Base-by-base conservation (phyloP, 64 coral and sea anemone genomes). In the Porites lutea region DNA sequence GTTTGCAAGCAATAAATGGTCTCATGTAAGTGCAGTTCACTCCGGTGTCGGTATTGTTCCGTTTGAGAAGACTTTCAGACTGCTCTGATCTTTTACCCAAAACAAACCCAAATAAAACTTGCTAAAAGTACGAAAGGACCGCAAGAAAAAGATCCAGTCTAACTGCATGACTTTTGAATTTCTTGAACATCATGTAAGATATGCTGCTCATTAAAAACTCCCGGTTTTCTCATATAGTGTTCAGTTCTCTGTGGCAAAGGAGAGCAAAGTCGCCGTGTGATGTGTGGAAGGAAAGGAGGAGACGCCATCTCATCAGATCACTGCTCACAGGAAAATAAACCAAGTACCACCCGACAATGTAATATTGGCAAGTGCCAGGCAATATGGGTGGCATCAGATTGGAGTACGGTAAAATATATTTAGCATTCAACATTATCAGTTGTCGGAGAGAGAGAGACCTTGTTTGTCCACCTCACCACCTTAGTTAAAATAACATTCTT, bases 211-310 rank as follows among this genome's bases (percentile, higher is more conserved):
- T 65, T 65, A 4, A 13, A 82, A 82, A 19, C 48, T 1, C 11
- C 53, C 27, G 7, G 15, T 75, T 4, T 63, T 44, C 75, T 6
- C 2, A 19, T 68, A 78, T 3, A 98, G 96, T 98, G 96, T 75
- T 98, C 96, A 20, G 83, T 50, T 16, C 72, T 74, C 14, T 98
- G 96, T 84, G 96, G 96, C 19, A 78, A 87, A 69, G 93, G 96
- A 13, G 51, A 90, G 46, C 68, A 87, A 52, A 89, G 74, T 83
- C 90, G 96, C 16, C 82, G 64, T 49, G 96, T 98, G 9, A 93
- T 98, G 46, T 98, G 96, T 74, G 96, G 92, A n/a, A 95, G 96
- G 60, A 89, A 89, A 66, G 91, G 90, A 37, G 96, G 96, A 13
- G 59, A 90, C 44, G n/a, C 93, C 12, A 65, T 98, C 6, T 59